phyloP scores from a whole-genome alignment of 2,888 invertebrate genomes.

The Conchocele bisecta region DNA sequence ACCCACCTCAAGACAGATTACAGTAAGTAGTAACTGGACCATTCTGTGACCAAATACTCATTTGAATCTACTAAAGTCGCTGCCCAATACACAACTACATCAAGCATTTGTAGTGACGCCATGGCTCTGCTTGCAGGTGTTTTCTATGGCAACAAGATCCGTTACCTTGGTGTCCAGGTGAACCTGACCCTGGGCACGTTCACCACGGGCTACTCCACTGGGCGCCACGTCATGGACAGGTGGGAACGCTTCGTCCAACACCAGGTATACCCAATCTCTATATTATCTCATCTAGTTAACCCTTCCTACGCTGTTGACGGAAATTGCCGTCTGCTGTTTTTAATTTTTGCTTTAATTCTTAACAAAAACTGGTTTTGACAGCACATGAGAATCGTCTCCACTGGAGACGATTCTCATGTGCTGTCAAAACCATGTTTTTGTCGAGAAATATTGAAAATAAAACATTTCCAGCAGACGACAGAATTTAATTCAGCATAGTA shows the following conservation, averaged over 20 bases:
- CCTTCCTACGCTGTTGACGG: too few relatives aligned
- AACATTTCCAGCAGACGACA: too few relatives aligned
- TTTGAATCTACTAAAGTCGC: not conserved
- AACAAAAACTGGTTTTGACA: too few relatives aligned
- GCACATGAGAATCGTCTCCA: too few relatives aligned
- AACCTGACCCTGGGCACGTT: constrained; percentile 70
- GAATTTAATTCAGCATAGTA: too few relatives aligned
- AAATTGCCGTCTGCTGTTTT: too few relatives aligned
- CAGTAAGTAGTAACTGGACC: constrained; percentile 49
- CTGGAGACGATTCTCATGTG: too few relatives aligned
- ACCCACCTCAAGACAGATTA: constrained; percentile 52
- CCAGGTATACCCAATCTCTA: constrained; percentile 51
- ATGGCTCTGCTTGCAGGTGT: constrained; percentile 57
- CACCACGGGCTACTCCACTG: constrained; percentile 65
- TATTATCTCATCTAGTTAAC: too few relatives aligned
- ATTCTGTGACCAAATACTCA: not conserved
- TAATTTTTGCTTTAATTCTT: too few relatives aligned
- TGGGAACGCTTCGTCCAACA: constrained; percentile 71
- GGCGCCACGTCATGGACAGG: constrained; percentile 64
- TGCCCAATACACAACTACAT: not conserved
- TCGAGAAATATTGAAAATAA: too few relatives aligned
- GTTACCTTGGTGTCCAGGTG: constrained; percentile 70
- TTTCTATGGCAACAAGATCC: constrained; percentile 70
- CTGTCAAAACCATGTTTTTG: too few relatives aligned
- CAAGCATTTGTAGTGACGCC: too few relatives aligned